A percentile compares a stretch with the other conserved stretches of the same genome.
phyloP scores from a whole-genome alignment of 1,140 invertebrate genomes.

The Nasonia longicornis region DNA sequence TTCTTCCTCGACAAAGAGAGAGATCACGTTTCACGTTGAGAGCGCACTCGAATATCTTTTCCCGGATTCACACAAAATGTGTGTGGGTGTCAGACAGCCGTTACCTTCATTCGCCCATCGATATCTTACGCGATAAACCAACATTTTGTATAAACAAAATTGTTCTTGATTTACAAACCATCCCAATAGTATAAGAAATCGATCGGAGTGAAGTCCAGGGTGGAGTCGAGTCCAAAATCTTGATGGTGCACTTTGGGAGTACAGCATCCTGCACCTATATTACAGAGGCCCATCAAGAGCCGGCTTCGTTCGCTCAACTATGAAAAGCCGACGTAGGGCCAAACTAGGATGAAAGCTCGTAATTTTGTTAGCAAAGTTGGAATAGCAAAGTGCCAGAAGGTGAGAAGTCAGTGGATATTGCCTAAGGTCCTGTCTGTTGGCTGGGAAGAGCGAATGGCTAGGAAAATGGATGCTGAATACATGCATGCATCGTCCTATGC shows the following conservation, averaged over 20 bases:
- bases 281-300: not conserved
- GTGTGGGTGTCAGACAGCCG: no score
- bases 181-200: no score
- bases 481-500: conserved; percentile 27
- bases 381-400: conserved; percentile 37
- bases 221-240: not conserved
- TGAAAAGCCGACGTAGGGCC: conserved; percentile 21
- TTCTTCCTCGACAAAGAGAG: not conserved
- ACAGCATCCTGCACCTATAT: not conserved
- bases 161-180: no score
- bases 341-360: conserved; percentile 31
- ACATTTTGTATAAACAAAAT: no score
- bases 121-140: no score
- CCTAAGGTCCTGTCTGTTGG: conserved; percentile 21
- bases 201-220: no score
- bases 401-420: conserved; percentile 38
- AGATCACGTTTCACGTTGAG: not conserved
- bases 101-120: no score
- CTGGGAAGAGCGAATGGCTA: not conserved
- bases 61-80: no score
- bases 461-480: conserved; percentile 39
- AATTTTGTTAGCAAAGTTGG: conserved; percentile 34
- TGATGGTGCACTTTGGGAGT: not conserved
- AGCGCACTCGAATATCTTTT: no score
- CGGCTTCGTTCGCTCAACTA: conserved; percentile 19